Percentiles rank a stretch among this genome's conserved stretches.
phyloP scores from a whole-genome alignment of 2,113 vertebrate genomes.

The Labrus mixtus region DNA sequence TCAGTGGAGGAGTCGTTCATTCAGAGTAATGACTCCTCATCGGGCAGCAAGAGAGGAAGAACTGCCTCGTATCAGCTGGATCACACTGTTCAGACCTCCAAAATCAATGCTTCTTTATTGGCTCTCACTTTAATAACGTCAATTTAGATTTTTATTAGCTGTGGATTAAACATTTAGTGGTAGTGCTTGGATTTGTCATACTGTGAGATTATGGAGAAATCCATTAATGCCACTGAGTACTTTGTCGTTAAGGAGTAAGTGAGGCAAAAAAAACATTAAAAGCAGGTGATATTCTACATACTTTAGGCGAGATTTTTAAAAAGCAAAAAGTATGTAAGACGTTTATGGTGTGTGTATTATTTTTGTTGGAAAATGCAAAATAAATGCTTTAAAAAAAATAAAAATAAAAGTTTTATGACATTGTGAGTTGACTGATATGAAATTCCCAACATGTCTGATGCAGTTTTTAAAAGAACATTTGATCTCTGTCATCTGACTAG shows the following conservation, averaged over 20 bases:
- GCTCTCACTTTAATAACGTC: conserved; percentile 45
- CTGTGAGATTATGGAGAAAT: conserved; percentile 44
- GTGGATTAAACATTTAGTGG: conserved; percentile 59
- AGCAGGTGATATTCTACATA: not conserved
- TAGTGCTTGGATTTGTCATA: conserved; percentile 43
- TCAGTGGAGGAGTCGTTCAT: conserved; percentile 49
- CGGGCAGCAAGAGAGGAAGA: conserved; percentile 12
- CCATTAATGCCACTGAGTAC: conserved; percentile 15
- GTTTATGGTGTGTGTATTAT: too few species aligned
- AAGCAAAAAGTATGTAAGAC: too few species aligned
- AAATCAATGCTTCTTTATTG: conserved; percentile 65
- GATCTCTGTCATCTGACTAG: too few species aligned
- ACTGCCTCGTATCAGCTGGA: conserved; percentile 29
- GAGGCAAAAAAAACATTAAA: conserved; percentile 2
- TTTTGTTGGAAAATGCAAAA: too few species aligned
- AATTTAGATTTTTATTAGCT: conserved; percentile 60
- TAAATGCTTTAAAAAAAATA: too few species aligned
- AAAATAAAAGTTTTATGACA: not conserved
- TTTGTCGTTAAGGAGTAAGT: conserved; percentile 10
- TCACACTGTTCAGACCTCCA: conserved; percentile 44
- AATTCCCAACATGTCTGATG: not conserved
- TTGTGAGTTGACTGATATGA: not conserved
- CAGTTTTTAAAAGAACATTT: not conserved
- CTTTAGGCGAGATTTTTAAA: too few species aligned
- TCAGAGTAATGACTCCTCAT: conserved; percentile 58